Conservation (phyloP, 2,888 invertebrate species). For the Drosophila maculinotata region DNA sequence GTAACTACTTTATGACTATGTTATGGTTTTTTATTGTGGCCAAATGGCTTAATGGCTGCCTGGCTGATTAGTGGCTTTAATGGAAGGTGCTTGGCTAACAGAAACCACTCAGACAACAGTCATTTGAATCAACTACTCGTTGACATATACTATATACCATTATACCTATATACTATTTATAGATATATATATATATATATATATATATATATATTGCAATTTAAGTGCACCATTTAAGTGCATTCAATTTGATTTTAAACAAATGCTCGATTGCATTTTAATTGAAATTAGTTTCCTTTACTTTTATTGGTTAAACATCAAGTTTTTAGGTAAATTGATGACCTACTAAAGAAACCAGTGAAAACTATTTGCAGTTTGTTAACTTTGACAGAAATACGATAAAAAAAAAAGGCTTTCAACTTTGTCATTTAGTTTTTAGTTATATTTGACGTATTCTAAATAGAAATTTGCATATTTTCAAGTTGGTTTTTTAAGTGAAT, state of each 20-base stretch:
- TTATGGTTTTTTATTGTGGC: slow-evolving; percentile 20
- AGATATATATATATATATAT: not conserved
- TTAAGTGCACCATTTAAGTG: not conserved
- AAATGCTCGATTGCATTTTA: too few relatives aligned
- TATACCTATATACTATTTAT: not conserved
- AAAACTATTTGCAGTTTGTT: too few relatives aligned
- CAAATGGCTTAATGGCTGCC: slow-evolving; percentile 32
- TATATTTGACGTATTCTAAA: not conserved
- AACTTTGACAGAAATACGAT: too few relatives aligned
- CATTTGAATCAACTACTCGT: slow-evolving; percentile 6
- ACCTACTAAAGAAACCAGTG: too few relatives aligned
- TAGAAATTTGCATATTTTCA: not conserved
- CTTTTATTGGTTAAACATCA: too few relatives aligned
- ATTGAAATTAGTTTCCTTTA: too few relatives aligned
- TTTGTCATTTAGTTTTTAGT: not conserved
- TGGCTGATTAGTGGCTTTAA: slow-evolving; percentile 27
- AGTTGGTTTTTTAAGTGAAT: too few relatives aligned
- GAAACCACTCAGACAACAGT: slow-evolving; percentile 13
- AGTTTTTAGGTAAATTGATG: too few relatives aligned
- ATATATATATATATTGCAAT: not conserved
- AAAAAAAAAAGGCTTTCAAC: too few relatives aligned
- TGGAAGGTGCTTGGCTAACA: slow-evolving; percentile 17
- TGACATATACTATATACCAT: not conserved
- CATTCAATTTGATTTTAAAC: not conserved
- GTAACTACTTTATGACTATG: slow-evolving; percentile 17